Conservation (phyloP, 2,113 vertebrate genomes). For the Plotosus lineatus region DNA sequence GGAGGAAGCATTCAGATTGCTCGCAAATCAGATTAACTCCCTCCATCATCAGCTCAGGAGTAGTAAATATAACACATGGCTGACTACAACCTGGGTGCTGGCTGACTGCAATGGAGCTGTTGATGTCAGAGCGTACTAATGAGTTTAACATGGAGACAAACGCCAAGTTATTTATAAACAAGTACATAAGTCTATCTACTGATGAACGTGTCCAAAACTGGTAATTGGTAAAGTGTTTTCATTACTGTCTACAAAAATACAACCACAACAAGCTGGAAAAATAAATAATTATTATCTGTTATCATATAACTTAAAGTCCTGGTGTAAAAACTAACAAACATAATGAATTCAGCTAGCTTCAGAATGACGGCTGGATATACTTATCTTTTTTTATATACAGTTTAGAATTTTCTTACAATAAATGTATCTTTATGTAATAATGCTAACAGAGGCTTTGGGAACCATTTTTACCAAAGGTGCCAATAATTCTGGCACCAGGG, state of each 20-base stretch:
- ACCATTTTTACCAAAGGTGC: not conserved
- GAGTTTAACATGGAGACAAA: slow-evolving; percentile 18
- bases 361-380: too few relatives aligned
- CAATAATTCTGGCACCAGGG: not conserved
- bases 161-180: not conserved
- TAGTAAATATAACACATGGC: slow-evolving; percentile 27
- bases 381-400: too few relatives aligned
- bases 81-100: not conserved
- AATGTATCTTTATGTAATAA: too few relatives aligned
- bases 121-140: slow-evolving; percentile 44
- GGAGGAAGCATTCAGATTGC: slow-evolving; percentile 40
- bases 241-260: not conserved
- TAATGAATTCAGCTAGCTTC: not conserved
- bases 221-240: not conserved
- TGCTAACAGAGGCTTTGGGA: too few relatives aligned
- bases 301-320: not conserved
- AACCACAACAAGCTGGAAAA: not conserved
- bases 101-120: slow-evolving; percentile 22
- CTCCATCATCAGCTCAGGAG: slow-evolving; percentile 15
- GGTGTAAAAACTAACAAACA: not conserved
- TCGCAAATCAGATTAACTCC: slow-evolving; percentile 45
- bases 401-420: not conserved
- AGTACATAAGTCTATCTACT: not conserved
- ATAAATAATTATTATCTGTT: not conserved
- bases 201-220: not conserved